Evolutionary conservation across 2,797 vertebrate genomes (phyloP), one percentile per base, ranked within the genome.

Genomic region (Lindbergichthys nudifrons): DNA sequence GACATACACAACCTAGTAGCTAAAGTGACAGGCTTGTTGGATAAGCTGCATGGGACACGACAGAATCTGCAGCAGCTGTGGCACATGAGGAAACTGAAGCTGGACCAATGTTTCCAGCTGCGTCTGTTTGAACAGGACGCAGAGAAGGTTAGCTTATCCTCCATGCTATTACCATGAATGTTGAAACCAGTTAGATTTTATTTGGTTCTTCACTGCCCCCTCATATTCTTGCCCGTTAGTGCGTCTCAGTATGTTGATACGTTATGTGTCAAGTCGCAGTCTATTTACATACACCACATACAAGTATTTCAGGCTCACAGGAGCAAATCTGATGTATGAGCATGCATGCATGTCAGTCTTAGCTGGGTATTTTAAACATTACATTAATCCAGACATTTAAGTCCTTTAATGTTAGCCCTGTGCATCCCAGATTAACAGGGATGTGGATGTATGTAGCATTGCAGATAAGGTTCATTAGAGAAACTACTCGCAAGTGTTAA

Each of bases 71-170:
- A 98, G 88, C 97, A 98, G 95, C 95, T 97, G 92, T 99, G 97
- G 98, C 98, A 99, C 77, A 95, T 97, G 89, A 92, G 97, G 86
- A 99, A 95, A 85, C 90, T 95, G 70, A 94, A 94, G 90, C 91
- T 99, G 92, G 98, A 99, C 94, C 97, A 99, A 89, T 99, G 97
- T 89, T 99, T 99, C 90, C 98, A 99, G 94, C 94, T 99, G 65
- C 92, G 97, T 69, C 95, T 99, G 64, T 99, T 98, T 71, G 97
- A 99, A 79, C 98, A 99, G 92, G 98, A 99, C 41, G 98, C 97
- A 18, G 97, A 99, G 83, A 99, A 99, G 97, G 97, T 99, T 85
- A 87, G 87, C 23, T 45, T 1, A 0, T 62, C 72, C 56, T 23
- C 51, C 21, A 19, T 52, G 47, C 18, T 61, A 3, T 23, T 64